These are phyloP conservation scores for Montipora cactus DNA, from an alignment of 64 coral and sea anemone genomes.

Conservation along the genomic window DNA sequence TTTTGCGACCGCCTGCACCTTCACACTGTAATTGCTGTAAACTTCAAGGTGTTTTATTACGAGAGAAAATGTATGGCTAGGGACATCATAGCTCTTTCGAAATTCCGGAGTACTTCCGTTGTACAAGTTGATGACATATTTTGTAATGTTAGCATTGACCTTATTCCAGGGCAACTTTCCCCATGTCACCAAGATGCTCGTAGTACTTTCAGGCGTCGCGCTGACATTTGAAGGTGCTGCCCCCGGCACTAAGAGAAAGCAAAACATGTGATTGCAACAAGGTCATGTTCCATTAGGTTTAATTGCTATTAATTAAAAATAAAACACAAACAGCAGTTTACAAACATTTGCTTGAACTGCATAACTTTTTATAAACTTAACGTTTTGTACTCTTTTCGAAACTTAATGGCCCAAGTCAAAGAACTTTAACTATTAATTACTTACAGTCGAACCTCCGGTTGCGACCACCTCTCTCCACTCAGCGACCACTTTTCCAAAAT, in stretches of 20 bases:
- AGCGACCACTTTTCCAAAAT: too few species aligned
- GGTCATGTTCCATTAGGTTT: too few species aligned
- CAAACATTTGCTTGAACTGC: too few species aligned
- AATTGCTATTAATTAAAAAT: too few species aligned
- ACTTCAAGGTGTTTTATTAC: background rate
- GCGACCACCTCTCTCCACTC: too few species aligned
- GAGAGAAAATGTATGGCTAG: too few species aligned
- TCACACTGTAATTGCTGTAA: background rate
- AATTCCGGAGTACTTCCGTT: background rate
- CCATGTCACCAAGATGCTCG: slow-evolving; percentile 10
- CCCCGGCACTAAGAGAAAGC: background rate
- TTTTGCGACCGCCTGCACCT: background rate
- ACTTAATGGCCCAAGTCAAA: too few species aligned
- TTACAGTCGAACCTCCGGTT: too few species aligned
- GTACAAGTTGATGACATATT: background rate
- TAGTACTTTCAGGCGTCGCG: background rate
- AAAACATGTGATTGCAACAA: background rate
- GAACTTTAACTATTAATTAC: too few species aligned
- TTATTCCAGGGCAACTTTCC: background rate
- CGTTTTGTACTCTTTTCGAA: too few species aligned
- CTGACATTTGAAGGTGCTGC: background rate
- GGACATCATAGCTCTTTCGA: accelerated
- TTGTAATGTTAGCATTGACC: background rate
- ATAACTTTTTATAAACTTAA: too few species aligned
- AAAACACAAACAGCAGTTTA: too few species aligned